Base-by-base conservation (phyloP, 2,113 vertebrate genomes). In the Alosa alosa region DNA sequence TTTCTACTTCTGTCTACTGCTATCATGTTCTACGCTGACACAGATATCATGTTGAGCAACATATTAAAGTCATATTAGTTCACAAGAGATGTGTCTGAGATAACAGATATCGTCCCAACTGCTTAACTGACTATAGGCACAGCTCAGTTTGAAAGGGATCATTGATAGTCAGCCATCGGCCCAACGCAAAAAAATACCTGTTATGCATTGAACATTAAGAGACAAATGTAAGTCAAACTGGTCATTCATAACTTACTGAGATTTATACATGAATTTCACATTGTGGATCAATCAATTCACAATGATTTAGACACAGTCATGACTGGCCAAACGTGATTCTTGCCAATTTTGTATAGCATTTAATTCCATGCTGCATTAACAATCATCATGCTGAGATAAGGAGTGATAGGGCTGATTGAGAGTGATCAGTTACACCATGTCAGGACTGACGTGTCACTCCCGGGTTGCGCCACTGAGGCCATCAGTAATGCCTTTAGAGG, bases 381-480 rank as follows among this genome's bases (percentile, higher is more conserved):
- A 52, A 52, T 22, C 18, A 60, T 22, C 87, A 2, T 44, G 81
- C 81, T 83, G 84, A 90, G 39, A 22, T 3, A 82, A 41, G 45
- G 41, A 4, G 41, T 44, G 41, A 44, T 44, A 44, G 41, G 41
- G 41, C 41, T 44, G 41, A 44, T 17, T 25, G 17, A 25, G 20
- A 47, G 17, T 50, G 47, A 46, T 25, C 13, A 86, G 46, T 55
- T 55, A 39, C 81, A 6, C 7, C 50, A 44, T 46, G 57, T 78
- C 81, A 82, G 86, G 57, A 93, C 91, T 95, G 95, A 95, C 94
- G 95, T 96, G 95, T 95, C 95, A 94, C 83, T 93, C 83, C 91
- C 81, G 85, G 90, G 93, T 94, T 95, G 92, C 93, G 90, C 93
- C 93, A 93, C 64, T 10, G 1, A 50, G 31, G 82, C 72, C 6